phyloP scores from a whole-genome alignment of 2,113 vertebrate genomes.

The Pristiophorus japonicus region DNA sequence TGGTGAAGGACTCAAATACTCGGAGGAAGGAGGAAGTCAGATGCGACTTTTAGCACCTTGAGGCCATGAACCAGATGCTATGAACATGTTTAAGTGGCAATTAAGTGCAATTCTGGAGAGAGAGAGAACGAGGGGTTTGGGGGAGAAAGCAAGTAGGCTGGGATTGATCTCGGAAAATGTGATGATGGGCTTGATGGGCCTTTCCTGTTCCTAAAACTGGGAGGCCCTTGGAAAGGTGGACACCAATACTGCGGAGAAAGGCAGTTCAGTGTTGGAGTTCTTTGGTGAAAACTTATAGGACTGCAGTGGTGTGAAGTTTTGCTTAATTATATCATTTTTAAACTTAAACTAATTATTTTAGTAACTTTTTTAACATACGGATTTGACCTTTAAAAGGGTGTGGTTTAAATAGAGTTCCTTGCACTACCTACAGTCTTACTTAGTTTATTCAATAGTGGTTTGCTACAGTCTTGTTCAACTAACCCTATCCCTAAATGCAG shows the following conservation, averaged over 20 bases:
- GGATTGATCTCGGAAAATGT: neutral
- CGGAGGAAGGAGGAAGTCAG: neutral
- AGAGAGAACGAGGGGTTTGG: neutral
- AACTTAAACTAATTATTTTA: neutral
- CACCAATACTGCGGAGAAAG: neutral
- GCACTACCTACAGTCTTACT: neutral
- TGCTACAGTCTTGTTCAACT: neutral
- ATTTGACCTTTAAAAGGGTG: neutral
- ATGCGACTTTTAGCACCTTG: neutral
- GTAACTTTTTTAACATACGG: neutral
- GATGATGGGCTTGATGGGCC: neutral
- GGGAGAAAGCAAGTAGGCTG: neutral
- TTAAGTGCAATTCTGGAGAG: neutral
- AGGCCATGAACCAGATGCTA: neutral
- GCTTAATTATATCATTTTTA: neutral
- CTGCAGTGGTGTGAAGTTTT: neutral
- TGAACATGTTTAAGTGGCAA: neutral
- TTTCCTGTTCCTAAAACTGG: neutral
- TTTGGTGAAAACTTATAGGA: neutral
- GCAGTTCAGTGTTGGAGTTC: neutral
- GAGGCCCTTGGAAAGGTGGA: neutral
- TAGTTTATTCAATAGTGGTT: neutral
- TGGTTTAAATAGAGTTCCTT: neutral
- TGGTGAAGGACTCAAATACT: neutral
- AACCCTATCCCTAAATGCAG: too few species aligned